These are phyloP conservation scores for Procambarus virginalis DNA, from an alignment of 1,140 invertebrate species.

Conservation along the genomic window DNA sequence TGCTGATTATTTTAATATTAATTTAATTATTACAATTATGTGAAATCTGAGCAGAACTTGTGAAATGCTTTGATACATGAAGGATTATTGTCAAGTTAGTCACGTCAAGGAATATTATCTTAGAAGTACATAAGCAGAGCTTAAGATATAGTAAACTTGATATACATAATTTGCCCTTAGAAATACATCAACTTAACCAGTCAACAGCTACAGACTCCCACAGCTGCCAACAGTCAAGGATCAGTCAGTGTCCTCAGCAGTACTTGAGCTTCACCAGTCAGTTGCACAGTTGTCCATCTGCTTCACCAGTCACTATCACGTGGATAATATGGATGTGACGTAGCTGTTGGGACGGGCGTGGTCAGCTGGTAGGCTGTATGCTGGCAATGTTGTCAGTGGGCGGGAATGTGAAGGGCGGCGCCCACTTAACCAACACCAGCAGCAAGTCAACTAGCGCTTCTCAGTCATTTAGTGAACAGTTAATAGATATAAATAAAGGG, in stretches of 20 bases:
- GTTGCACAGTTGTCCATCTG: neutral
- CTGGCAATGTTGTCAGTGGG: neutral
- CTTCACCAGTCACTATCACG: neutral
- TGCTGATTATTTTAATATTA: too few species aligned
- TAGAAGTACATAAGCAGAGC: neutral
- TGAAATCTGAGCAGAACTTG: too few species aligned
- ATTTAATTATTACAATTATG: too few species aligned
- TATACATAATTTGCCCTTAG: neutral
- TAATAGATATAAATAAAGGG: too few species aligned
- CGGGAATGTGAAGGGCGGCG: neutral
- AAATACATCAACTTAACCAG: neutral
- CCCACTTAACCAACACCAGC: too few species aligned
- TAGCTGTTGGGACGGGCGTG: neutral
- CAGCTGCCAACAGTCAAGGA: neutral
- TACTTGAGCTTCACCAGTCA: slow-evolving; percentile 3
- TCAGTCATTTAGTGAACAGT: too few species aligned
- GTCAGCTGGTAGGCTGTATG: neutral
- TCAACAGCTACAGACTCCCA: neutral
- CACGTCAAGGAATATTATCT: neutral
- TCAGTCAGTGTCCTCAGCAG: neutral
- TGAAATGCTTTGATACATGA: neutral
- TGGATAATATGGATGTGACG: neutral
- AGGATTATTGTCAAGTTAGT: neutral
- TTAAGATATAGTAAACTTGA: too few species aligned
- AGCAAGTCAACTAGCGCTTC: too few species aligned